These are phyloP conservation scores for Trichosurus vulpecula DNA, from an alignment of 2,797 vertebrate genomes.

Conservation along the genomic window DNA sequence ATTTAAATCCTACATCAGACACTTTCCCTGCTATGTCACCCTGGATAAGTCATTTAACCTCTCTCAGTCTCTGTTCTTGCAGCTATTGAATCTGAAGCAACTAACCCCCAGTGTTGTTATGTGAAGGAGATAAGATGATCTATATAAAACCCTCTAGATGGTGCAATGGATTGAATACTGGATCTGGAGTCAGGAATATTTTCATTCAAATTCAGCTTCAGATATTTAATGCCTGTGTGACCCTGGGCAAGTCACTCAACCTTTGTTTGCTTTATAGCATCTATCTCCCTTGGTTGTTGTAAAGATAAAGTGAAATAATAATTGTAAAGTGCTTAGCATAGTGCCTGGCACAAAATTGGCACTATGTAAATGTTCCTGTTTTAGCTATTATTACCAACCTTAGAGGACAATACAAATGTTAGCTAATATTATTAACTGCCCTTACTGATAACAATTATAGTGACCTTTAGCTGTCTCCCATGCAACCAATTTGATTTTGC, in stretches of 20 bases:
- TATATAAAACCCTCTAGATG: neutral
- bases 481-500: slow-evolving; percentile 54
- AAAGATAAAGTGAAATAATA: neutral
- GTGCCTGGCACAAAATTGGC: neutral
- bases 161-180: neutral
- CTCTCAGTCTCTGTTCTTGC: neutral
- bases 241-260: neutral
- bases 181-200: neutral
- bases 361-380: neutral
- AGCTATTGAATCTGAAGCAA: neutral
- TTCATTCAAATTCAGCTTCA: neutral
- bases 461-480: neutral
- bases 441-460: neutral
- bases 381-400: neutral
- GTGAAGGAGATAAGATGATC: neutral
- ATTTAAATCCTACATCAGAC: neutral
- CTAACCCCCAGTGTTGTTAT: neutral
- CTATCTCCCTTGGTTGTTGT: neutral
- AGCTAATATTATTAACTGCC: neutral
- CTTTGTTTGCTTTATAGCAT: neutral
- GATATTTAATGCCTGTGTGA: neutral
- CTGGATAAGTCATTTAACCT: neutral
- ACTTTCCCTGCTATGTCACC: neutral
- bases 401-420: neutral
- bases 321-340: neutral